Percentiles rank a stretch among this genome's conserved stretches.
Evolutionary conservation across 2,888 invertebrate genomes (phyloP).

Genomic region (Drosophila setosimentum): DNA sequence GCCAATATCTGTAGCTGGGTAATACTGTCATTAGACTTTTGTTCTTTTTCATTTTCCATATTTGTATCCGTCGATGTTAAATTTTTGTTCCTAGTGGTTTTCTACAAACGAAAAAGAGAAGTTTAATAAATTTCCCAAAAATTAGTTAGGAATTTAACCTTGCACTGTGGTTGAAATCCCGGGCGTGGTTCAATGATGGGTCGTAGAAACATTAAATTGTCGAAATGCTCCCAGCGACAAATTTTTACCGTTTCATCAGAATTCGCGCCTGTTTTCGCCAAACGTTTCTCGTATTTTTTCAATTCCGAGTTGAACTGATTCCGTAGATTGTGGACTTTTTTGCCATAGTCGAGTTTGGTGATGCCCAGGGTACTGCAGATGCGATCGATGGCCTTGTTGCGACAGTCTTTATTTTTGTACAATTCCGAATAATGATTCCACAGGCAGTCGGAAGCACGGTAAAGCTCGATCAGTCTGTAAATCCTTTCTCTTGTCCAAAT

Average conservation of each 20-base stretch:
- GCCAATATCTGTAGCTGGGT: conserved; percentile 13
- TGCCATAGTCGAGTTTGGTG: conserved; percentile 82
- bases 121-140: not conserved
- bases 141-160: conserved; percentile 29
- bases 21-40: conserved; percentile 6
- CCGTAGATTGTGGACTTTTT: conserved; percentile 84
- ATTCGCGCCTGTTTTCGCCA: conserved; percentile 66
- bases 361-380: conserved; percentile 79
- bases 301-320: conserved; percentile 85
- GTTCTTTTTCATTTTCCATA: conserved; percentile 1
- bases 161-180: conserved; percentile 65
- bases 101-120: conserved; percentile 28
- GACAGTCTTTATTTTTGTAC: conserved; percentile 82
- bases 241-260: conserved; percentile 41
- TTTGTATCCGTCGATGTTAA: conserved; percentile 17
- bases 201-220: conserved; percentile 82
- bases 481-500: conserved; percentile 83
- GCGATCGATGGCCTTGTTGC: conserved; percentile 77
- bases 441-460: conserved; percentile 82
- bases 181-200: conserved; percentile 83
- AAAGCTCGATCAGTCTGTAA: conserved; percentile 79
- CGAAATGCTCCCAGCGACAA: conserved; percentile 84
- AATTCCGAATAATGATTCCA: conserved; percentile 83
- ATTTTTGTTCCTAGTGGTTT: conserved; percentile 25
- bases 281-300: conserved; percentile 82